Evolutionary conservation across 1,140 invertebrate species (phyloP).

Genomic region (Diuraphis noxia): DNA sequence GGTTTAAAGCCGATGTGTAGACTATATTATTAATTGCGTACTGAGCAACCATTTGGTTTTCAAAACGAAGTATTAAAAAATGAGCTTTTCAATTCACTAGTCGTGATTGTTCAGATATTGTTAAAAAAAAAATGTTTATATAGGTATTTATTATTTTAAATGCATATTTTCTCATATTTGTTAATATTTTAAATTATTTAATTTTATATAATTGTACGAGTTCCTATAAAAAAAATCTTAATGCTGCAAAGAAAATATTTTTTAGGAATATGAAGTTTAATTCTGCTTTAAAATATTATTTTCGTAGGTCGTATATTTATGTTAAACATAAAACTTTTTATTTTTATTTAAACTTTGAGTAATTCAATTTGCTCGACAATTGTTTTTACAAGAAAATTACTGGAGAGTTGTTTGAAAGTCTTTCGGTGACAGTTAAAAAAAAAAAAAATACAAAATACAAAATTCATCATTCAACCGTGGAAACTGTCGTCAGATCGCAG

Average conservation of each 20-base stretch:
- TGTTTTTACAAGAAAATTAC: conserved; percentile 41
- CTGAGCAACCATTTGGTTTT: neutral
- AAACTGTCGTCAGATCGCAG: neutral
- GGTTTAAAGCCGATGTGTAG: neutral
- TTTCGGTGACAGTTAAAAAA: conserved; percentile 29
- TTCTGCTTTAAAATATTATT: conserved; percentile 5
- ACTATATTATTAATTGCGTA: neutral
- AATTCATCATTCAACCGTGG: conserved; percentile 41
- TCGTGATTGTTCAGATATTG: too few relatives aligned
- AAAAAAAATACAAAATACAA: neutral
- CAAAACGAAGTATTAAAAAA: neutral
- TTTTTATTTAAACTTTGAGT: conserved; percentile 45
- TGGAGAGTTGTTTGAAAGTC: conserved; percentile 14
- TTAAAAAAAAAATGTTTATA: neutral
- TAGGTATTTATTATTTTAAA: neutral
- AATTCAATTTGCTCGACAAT: conserved; percentile 45
- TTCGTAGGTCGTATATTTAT: conserved; percentile 9
- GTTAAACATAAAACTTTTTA: conserved; percentile 27
- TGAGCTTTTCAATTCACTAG: neutral
- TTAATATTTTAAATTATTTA: neutral
- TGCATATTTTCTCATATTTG: neutral
- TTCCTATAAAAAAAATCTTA: neutral
- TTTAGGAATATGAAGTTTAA: neutral
- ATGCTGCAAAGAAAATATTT: neutral
- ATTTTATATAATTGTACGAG: neutral